Base-by-base conservation (phyloP, 2,113 vertebrate species). In the Silurus asotus region DNA sequence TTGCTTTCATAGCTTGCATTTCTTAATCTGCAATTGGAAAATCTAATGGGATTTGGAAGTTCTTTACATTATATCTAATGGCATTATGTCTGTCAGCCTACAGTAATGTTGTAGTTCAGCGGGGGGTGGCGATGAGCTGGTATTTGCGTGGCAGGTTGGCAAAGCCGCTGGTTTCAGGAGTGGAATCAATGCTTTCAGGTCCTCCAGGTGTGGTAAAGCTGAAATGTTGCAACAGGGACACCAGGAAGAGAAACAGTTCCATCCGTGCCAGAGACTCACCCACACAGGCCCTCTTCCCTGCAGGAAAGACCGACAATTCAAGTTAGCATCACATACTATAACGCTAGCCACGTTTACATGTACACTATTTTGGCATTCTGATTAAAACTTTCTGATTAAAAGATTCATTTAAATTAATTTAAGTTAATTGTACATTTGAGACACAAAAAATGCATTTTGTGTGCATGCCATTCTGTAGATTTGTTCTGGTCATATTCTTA, bases 191-290 rank as follows among this genome's bases (percentile, higher is more conserved):
- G 5, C 89, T 88, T 83, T 94, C 91, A 0, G 92, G 91, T 0
- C 94, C 93, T 8, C 74, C 88, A 0, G 79, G 25, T 64, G 91
- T 90, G 64, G 91, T 92, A 28, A 96, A 92, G 80, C 85, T 93
- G 89, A 96, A 95, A 19, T 79, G 59, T 88, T 94, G 93, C 83
- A 96, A 81, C 69, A 95, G 78, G 0, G 93, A 89, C 10, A 94
- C 93, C 1, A 95, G 1, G 83, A 95, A 94, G 28, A 96, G 86
- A 78, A 95, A 95, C 20, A 95, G 88, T 90, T 96, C 94, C 94
- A 94, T 95, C 1, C 93, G 93, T 48, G 95, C 94, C 55, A 95
- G 88, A 74, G 93, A 89, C 89, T 96, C 94, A 0, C 94, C 95
- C 0, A 93, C 93, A 90, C 95, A 95, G 15, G 92, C 67, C 37